These are phyloP conservation scores for Drosophila kanekoi DNA, from an alignment of 2,888 invertebrate species.

Conservation along the genomic window DNA sequence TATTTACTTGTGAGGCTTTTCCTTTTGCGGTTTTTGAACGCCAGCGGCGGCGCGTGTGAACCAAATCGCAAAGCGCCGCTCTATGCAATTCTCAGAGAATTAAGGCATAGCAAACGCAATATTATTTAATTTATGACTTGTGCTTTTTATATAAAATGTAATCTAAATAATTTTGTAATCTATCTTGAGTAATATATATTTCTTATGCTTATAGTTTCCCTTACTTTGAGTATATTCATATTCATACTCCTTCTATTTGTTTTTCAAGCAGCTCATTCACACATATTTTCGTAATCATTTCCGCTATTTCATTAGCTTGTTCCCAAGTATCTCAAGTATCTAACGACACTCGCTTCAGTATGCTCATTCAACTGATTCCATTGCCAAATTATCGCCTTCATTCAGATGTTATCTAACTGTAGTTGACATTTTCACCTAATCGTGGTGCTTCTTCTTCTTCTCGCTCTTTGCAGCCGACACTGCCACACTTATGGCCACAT, in stretches of 20 bases:
- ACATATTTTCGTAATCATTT: not conserved
- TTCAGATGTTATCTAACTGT: conserved; percentile 36
- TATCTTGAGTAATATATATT: not conserved
- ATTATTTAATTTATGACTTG: not conserved
- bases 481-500: conserved; percentile 51
- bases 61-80: conserved; percentile 32
- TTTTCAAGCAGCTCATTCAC: too few relatives aligned
- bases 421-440: conserved; percentile 52
- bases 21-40: conserved; percentile 45
- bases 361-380: conserved; percentile 20
- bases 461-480: conserved; percentile 40
- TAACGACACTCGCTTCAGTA: conserved; percentile 15
- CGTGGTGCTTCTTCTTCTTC: conserved; percentile 13
- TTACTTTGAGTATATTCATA: too few relatives aligned
- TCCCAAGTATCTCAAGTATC: conserved; percentile 21
- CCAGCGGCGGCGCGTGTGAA: conserved; percentile 57
- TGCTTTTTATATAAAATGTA: too few relatives aligned
- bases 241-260: too few relatives aligned
- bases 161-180: too few relatives aligned
- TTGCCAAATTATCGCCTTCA: conserved; percentile 45
- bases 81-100: conserved; percentile 26
- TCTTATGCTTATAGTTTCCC: not conserved
- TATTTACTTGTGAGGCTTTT: conserved; percentile 70
- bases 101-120: not conserved
- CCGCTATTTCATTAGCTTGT: not conserved